Evolutionary conservation across 2,797 vertebrate species (phyloP).

Genomic region (Enteromius treurensis): DNA sequence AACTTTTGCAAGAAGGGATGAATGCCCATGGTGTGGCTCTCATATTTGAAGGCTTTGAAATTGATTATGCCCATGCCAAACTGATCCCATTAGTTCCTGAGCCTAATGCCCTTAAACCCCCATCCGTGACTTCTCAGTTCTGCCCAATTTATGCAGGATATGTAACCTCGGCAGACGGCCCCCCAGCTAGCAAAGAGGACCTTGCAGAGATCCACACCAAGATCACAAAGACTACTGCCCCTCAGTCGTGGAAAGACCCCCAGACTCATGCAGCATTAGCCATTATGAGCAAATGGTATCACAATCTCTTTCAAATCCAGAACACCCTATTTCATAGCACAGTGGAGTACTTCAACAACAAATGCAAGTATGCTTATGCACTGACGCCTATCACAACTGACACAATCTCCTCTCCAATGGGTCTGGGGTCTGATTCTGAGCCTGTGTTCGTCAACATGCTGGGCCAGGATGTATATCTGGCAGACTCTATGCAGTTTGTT

Average conservation of each 20-base stretch:
- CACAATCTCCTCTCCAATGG: constrained; percentile 84
- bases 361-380: constrained; percentile 76
- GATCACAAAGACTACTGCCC: constrained; percentile 71
- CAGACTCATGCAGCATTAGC: constrained; percentile 74
- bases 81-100: constrained; percentile 73
- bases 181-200: constrained; percentile 66
- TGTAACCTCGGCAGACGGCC: constrained; percentile 77
- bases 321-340: constrained; percentile 84
- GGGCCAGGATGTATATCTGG: constrained; percentile 79
- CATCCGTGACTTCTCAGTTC: constrained; percentile 62
- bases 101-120: constrained; percentile 54
- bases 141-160: constrained; percentile 75
- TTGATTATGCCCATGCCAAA: constrained; percentile 80
- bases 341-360: constrained; percentile 79
- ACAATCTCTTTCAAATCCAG: constrained; percentile 80
- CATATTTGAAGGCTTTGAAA: constrained; percentile 81
- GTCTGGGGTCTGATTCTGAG: constrained; percentile 82
- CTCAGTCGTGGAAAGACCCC: constrained; percentile 76
- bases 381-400: constrained; percentile 82
- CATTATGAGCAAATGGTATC: constrained; percentile 80
- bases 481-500: constrained; percentile 85
- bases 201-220: constrained; percentile 71
- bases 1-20: constrained; percentile 73
- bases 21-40: constrained; percentile 72
- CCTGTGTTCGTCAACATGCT: constrained; percentile 78